Evolutionary conservation across 2,113 vertebrate genomes (phyloP).

Genomic region (Platysternon megacephalum): DNA sequence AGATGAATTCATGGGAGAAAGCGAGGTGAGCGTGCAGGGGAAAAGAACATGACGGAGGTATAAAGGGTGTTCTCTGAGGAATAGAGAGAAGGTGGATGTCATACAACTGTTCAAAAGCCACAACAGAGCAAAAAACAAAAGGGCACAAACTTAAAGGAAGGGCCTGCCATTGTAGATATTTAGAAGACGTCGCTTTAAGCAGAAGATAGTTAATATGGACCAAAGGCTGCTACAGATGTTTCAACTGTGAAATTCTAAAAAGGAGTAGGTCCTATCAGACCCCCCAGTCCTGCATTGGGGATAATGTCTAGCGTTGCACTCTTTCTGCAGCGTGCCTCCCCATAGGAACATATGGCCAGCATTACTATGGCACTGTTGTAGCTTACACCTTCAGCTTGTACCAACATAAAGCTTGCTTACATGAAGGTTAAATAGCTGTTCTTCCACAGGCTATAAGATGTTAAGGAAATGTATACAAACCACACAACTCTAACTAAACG

Average conservation of each 20-base stretch:
- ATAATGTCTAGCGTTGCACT: background rate
- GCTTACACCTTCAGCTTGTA: background rate
- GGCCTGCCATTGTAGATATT: background rate
- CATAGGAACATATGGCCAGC: background rate
- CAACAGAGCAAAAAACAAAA: background rate
- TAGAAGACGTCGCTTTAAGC: background rate
- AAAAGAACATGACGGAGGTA: background rate
- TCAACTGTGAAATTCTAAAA: background rate
- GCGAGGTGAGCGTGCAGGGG: background rate
- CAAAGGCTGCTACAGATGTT: background rate
- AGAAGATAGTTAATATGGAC: background rate
- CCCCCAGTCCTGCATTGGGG: background rate
- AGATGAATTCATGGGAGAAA: background rate
- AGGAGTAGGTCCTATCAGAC: background rate
- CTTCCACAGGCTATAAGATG: background rate
- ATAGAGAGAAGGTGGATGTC: background rate
- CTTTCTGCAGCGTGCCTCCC: background rate
- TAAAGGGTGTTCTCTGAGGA: background rate
- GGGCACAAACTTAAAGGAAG: background rate
- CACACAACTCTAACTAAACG: background rate
- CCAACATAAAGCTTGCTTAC: background rate
- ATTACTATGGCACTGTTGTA: fast-evolving
- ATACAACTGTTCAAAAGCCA: background rate
- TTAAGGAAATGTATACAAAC: background rate
- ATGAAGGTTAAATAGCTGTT: background rate